These are phyloP conservation scores for Caretta caretta DNA, from an alignment of 2,113 vertebrate species.

Conservation along the genomic window DNA sequence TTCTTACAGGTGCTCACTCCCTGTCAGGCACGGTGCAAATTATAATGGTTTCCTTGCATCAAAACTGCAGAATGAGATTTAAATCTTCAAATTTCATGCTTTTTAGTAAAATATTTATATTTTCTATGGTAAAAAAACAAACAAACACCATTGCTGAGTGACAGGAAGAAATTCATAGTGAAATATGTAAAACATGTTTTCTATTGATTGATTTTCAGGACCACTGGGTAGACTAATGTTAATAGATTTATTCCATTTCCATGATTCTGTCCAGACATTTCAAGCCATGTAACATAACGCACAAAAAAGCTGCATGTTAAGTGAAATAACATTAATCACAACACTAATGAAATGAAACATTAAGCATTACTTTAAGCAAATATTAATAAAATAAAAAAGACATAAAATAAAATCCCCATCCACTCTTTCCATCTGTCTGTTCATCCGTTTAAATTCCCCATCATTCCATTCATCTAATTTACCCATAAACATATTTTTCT, in stretches of 20 bases:
- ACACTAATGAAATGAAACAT: slow-evolving; percentile 26
- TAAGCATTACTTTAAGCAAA: slow-evolving; percentile 20
- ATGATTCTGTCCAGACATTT: slow-evolving; percentile 39
- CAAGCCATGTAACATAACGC: slow-evolving; percentile 28
- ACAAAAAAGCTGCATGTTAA: slow-evolving; percentile 6
- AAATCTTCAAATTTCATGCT: neutral
- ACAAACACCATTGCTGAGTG: neutral
- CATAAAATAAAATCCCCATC: neutral
- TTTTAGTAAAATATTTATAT: neutral
- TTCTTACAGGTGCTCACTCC: slow-evolving; percentile 45
- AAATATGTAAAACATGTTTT: slow-evolving; percentile 64
- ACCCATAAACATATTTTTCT: neutral
- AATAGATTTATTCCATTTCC: slow-evolving; percentile 58
- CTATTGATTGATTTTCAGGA: slow-evolving; percentile 59
- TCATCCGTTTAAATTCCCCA: neutral
- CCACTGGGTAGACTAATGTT: slow-evolving; percentile 25
- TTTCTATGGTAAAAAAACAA: slow-evolving; percentile 28
- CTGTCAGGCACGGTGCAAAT: slow-evolving; percentile 52
- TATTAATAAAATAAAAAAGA: slow-evolving; percentile 31
- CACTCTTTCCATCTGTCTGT: neutral
- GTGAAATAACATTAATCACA: slow-evolving; percentile 37
- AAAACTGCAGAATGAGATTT: neutral
- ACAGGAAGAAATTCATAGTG: slow-evolving; percentile 45
- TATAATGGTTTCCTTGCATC: slow-evolving; percentile 30
- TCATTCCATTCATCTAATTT: neutral